phyloP scores from a whole-genome alignment of 1,140 invertebrate species.

The Elysia chlorotica region DNA sequence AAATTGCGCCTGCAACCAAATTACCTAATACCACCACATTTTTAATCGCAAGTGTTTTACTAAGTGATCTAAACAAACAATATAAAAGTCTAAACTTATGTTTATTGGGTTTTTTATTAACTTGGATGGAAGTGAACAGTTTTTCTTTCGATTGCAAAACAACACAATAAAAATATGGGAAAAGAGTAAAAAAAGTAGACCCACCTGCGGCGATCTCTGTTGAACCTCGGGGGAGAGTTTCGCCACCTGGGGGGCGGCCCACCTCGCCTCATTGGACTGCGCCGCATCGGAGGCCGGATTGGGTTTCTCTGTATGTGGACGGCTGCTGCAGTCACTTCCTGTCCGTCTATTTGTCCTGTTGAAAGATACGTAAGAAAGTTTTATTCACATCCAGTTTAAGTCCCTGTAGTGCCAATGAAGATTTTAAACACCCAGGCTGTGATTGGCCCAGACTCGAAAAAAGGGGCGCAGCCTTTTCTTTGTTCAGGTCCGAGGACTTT shows the following conservation, averaged over 20 bases:
- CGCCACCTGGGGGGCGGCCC: constrained; percentile 67
- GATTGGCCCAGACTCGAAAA: too few relatives aligned
- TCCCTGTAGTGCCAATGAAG: too few relatives aligned
- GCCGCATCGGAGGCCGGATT: constrained; percentile 65
- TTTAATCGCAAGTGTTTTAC: not conserved
- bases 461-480: too few relatives aligned
- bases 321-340: constrained; percentile 92
- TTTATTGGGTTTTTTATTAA: not conserved
- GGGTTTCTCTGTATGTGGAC: constrained; percentile 79
- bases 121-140: not conserved
- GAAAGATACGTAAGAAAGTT: constrained; percentile 1
- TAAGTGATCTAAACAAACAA: not conserved
- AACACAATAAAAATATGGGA: not conserved
- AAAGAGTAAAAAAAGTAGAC: constrained; percentile 1
- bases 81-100: not conserved
- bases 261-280: constrained; percentile 65
- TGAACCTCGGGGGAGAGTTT: constrained; percentile 55
- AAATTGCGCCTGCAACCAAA: too few relatives aligned
- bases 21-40: not conserved
- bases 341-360: constrained; percentile 73
- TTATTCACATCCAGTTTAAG: too few relatives aligned
- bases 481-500: too few relatives aligned
- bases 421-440: too few relatives aligned
- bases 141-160: not conserved
- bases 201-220: constrained; percentile 47